Evolutionary conservation across 2,113 vertebrate species (phyloP).

Genomic region (Cromileptes altivelis): DNA sequence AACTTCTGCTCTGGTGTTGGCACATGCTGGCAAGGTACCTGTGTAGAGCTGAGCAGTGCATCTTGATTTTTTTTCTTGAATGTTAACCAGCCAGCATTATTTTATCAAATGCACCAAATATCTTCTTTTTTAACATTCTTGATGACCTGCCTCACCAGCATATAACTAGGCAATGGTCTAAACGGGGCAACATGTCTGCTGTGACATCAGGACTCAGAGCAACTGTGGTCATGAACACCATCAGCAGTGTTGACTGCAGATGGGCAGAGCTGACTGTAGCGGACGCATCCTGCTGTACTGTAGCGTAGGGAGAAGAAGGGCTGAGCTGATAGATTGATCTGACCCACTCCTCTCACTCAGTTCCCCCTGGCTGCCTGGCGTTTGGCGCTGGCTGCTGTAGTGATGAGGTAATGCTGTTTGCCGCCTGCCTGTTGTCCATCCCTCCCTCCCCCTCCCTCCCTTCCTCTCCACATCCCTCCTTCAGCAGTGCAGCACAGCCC

Average conservation of each 20-base stretch:
- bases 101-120: neutral
- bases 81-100: neutral
- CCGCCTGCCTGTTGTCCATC: slow-evolving; percentile 71
- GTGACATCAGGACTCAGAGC: slow-evolving; percentile 26
- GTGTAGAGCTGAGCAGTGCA: neutral
- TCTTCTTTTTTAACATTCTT: neutral
- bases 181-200: slow-evolving; percentile 14
- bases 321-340: slow-evolving; percentile 69
- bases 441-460: slow-evolving; percentile 31
- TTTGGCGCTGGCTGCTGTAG: slow-evolving; percentile 77
- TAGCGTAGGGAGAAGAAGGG: slow-evolving; percentile 40
- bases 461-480: slow-evolving; percentile 47
- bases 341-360: slow-evolving; percentile 69
- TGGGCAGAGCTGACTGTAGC: slow-evolving; percentile 27
- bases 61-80: neutral
- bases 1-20: neutral
- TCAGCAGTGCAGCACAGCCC: slow-evolving; percentile 78
- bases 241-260: slow-evolving; percentile 47
- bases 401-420: slow-evolving; percentile 83
- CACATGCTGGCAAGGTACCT: neutral
- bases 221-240: slow-evolving; percentile 30
- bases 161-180: neutral
- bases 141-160: neutral
- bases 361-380: slow-evolving; percentile 58
- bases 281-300: slow-evolving; percentile 54